Conservation (phyloP, 2,113 vertebrate genomes). For the Dascyllus trimaculatus region DNA sequence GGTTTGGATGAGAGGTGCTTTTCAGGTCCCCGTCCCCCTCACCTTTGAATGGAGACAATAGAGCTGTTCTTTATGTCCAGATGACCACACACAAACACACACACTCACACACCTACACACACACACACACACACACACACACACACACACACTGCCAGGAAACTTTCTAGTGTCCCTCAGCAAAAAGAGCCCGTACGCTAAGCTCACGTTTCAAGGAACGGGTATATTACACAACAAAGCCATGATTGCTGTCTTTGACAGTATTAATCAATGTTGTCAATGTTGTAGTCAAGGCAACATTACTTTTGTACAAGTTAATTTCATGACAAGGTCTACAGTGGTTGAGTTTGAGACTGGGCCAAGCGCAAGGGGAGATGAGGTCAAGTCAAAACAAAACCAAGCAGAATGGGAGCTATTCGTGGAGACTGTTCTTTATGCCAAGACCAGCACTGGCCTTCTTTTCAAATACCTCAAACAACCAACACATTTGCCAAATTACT, state of each 20-base stretch:
- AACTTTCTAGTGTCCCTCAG: constrained; percentile 56
- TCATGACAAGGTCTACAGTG: not conserved
- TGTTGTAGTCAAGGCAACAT: constrained; percentile 10
- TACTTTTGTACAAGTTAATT: constrained; percentile 7
- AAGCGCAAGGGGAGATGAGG: constrained; percentile 2
- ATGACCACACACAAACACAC: constrained; percentile 69
- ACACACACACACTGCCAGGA: constrained; percentile 52
- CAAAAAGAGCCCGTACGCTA: constrained; percentile 22
- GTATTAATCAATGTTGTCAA: not conserved
- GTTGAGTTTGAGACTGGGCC: constrained; percentile 2
- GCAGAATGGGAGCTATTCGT: not conserved
- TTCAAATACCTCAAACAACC: not conserved
- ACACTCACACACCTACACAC: constrained; percentile 45
- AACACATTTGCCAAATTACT: too few relatives aligned
- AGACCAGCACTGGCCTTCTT: not conserved
- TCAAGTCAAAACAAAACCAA: constrained; percentile 1
- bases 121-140: constrained; percentile 62
- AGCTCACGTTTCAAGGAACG: constrained; percentile 58
- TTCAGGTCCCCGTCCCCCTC: constrained; percentile 78
- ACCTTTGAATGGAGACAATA: constrained; percentile 83
- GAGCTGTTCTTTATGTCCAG: constrained; percentile 78
- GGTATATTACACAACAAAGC: constrained; percentile 47
- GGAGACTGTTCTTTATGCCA: not conserved
- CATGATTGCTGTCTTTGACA: constrained; percentile 10
- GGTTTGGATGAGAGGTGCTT: constrained; percentile 82